A percentile compares a stretch with the other conserved stretches of the same genome.
Conservation (phyloP, 2,888 invertebrate species). For the Dasysyrphus albostriatus region DNA sequence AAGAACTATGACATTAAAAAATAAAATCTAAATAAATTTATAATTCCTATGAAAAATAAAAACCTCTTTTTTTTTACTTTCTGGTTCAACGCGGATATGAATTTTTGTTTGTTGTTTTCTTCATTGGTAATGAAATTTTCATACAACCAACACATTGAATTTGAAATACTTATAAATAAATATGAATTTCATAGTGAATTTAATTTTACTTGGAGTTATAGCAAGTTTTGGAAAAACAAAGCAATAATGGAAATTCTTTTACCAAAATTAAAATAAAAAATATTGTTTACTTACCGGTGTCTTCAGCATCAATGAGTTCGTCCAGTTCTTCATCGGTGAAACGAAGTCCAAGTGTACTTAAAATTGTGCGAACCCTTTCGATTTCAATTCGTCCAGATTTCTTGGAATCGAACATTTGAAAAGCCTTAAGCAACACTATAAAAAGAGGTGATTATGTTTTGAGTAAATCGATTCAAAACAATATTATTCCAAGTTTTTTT, state of each 20-base stretch:
- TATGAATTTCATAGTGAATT: not conserved
- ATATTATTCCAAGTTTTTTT: not conserved
- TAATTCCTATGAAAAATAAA: not conserved
- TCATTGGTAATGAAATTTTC: not conserved
- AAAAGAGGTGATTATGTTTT: constrained; percentile 72
- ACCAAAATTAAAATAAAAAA: not conserved
- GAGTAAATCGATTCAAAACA: not conserved
- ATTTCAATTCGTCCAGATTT: constrained; percentile 97
- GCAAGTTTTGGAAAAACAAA: not conserved
- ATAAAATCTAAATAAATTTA: constrained; percentile 1
- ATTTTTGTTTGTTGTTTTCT: not conserved
- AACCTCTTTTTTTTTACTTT: not conserved
- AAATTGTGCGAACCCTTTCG: constrained; percentile 89
- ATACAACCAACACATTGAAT: not conserved
- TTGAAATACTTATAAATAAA: not conserved
- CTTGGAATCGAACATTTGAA: constrained; percentile 98
- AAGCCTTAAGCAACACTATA: constrained; percentile 96
- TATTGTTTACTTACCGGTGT: constrained; percentile 51
- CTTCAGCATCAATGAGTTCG: constrained; percentile 68
- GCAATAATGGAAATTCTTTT: not conserved
- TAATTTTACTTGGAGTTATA: not conserved
- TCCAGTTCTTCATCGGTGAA: constrained; percentile 65
- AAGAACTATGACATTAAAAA: constrained; percentile 11
- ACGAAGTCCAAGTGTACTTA: constrained; percentile 68
- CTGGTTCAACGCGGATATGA: not conserved